phyloP scores from a whole-genome alignment of 2,797 vertebrate genomes.

The Lagodon rhomboides region DNA sequence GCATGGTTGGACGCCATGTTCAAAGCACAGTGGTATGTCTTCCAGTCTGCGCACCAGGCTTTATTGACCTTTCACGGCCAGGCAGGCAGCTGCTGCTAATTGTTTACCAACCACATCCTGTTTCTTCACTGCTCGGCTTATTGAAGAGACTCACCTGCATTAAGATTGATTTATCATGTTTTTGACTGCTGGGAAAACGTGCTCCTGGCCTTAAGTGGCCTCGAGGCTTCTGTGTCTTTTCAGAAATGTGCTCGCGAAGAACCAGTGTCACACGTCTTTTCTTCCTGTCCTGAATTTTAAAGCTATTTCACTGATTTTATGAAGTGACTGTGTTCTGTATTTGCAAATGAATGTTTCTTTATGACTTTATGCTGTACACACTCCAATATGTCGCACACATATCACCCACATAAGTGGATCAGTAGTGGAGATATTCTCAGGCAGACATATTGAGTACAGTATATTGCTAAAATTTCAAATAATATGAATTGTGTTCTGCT shows the following conservation, averaged over 20 bases:
- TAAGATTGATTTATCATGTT: conserved; percentile 17
- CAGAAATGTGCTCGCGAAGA: neutral
- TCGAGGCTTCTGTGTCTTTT: neutral
- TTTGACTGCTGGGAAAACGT: neutral
- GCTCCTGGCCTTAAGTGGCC: neutral
- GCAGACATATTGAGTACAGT: too few relatives aligned
- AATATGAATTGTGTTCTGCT: too few relatives aligned
- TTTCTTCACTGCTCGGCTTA: conserved; percentile 44
- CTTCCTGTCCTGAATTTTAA: neutral
- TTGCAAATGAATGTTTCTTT: neutral
- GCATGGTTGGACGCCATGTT: conserved; percentile 47
- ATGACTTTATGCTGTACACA: neutral
- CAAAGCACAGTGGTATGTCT: conserved; percentile 69
- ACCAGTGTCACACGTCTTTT: neutral
- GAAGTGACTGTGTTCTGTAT: neutral
- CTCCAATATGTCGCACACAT: neutral
- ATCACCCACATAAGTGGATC: neutral
- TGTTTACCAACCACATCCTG: conserved; percentile 76
- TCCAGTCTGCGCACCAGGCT: conserved; percentile 69
- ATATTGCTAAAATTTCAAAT: too few relatives aligned
- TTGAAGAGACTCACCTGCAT: conserved; percentile 25
- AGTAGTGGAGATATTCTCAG: neutral
- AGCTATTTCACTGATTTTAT: neutral
- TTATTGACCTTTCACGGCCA: conserved; percentile 78
- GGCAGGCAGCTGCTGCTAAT: conserved; percentile 67